Conservation (phyloP, 2,888 invertebrate genomes). For the Podotricha telesiphe region DNA sequence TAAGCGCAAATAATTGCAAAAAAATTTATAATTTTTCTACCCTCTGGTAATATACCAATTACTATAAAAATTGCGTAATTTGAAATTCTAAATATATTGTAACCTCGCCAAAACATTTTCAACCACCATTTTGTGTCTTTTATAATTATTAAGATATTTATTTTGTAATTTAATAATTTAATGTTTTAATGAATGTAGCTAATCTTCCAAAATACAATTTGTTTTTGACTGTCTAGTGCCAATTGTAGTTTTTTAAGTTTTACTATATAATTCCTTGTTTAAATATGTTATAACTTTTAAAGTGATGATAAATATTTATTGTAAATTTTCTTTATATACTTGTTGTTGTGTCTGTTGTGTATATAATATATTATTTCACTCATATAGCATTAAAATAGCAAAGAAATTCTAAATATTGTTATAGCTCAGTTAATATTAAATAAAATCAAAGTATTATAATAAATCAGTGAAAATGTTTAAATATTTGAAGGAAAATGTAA, state of each 20-base stretch:
- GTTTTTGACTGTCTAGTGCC: slow-evolving; percentile 18
- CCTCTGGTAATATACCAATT: neutral
- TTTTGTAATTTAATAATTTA: slow-evolving; percentile 20
- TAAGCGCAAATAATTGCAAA: slow-evolving; percentile 54
- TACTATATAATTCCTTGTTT: slow-evolving; percentile 11
- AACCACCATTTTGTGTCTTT: neutral
- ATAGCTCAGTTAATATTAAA: slow-evolving; percentile 23
- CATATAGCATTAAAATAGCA: slow-evolving; percentile 14
- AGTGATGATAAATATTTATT: slow-evolving; percentile 2
- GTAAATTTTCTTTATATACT: slow-evolving; percentile 9
- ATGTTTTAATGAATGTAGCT: neutral
- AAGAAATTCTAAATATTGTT: slow-evolving; percentile 28
- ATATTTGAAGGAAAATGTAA: slow-evolving; percentile 56
- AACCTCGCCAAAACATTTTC: slow-evolving; percentile 21
- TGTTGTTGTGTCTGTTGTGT: slow-evolving; percentile 22
- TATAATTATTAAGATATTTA: neutral
- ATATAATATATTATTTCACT: slow-evolving; percentile 18
- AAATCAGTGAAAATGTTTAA: slow-evolving; percentile 28
- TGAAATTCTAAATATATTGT: slow-evolving; percentile 16
- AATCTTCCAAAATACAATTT: slow-evolving; percentile 10
- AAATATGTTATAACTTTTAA: slow-evolving; percentile 10
- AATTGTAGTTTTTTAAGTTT: slow-evolving; percentile 18
- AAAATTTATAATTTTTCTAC: slow-evolving; percentile 12
- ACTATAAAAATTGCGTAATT: slow-evolving; percentile 1
- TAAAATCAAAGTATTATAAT: slow-evolving; percentile 4